phyloP scores from a whole-genome alignment of 1,140 invertebrate species.

The Drosophila eugracilis region DNA sequence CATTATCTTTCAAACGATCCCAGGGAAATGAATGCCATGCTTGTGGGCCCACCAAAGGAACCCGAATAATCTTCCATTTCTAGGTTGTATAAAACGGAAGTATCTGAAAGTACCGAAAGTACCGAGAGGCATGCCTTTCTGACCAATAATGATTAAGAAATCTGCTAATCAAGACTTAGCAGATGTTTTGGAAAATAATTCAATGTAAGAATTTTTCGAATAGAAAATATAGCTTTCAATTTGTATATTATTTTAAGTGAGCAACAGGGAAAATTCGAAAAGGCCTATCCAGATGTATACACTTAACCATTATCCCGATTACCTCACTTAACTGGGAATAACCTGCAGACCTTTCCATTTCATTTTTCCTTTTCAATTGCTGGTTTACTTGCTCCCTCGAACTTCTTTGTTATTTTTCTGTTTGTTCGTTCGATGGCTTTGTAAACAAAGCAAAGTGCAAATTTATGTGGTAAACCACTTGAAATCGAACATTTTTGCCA shows the following conservation, averaged over 20 bases:
- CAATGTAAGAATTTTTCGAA: neutral
- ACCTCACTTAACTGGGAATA: conserved; percentile 10
- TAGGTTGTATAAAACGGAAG: too few species aligned
- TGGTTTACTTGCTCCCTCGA: neutral
- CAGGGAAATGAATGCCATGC: conserved; percentile 7
- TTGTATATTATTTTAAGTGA: too few species aligned
- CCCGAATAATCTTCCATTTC: too few species aligned
- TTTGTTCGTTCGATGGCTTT: conserved; percentile 45
- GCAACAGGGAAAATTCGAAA: too few species aligned
- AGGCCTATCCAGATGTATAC: neutral
- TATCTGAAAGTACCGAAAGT: neutral
- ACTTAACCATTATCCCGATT: conserved; percentile 3
- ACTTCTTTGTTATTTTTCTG: conserved; percentile 9
- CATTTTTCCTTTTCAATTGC: conserved; percentile 34
- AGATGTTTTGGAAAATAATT: too few species aligned
- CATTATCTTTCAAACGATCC: conserved; percentile 45
- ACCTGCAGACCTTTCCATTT: conserved; percentile 8
- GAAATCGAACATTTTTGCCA: conserved; percentile 35
- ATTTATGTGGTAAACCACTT: conserved; percentile 71
- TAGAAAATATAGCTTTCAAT: too few species aligned
- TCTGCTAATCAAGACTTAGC: too few species aligned
- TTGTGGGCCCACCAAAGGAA: conserved; percentile 1
- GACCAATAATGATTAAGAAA: conserved; percentile 33
- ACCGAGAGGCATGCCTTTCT: conserved; percentile 19
- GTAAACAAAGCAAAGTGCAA: conserved; percentile 72